Evolutionary conservation across 2,797 vertebrate genomes (phyloP), one percentile per base, ranked within the genome.

Genomic region (Fistularia tabacaria): DNA sequence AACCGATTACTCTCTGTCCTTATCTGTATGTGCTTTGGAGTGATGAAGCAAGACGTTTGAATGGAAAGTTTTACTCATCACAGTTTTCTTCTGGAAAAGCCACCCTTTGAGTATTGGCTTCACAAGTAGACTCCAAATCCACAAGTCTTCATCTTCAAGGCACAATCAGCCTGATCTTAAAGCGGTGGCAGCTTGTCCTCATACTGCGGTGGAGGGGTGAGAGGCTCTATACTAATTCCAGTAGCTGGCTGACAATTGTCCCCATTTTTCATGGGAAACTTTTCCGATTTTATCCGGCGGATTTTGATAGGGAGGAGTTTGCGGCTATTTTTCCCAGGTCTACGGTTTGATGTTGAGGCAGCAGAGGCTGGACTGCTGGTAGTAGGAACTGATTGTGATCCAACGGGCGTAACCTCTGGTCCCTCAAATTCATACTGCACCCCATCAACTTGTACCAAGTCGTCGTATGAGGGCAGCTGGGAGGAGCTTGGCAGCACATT

Each of bases 241-340:
- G 59, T 36, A 0, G 78, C 46, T n/a, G 79, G 72, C 14, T 84
- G 91, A 14, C 88, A 72, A 49, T 86, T 88, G 0, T 85, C 64
- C 6, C 87, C 53, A 48, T 87, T 92, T 75, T 94, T 97, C 64
- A 93, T 83, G 74, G 91, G 92, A 38, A 95, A 79, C 77, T 96
- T 98, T 69, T 99, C 96, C 0, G 95, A 98, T 75, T 95, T 96
- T 73, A 97, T 97, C 77, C 95, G 91, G 8, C 95, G 91, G 8
- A 96, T 88, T 79, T 93, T 96, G 43, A 96, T 89, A 0, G 96
- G 93, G 38, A 94, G 93, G 46, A 97, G 91, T 64, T 82, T 93
- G 62, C 87, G 90, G 66, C 72, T 86, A 1, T 87, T 71, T 66
- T 88, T 92, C 0, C 89, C 90, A 46, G 76, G 76, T 66, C 81